Percentiles rank a stretch among this genome's conserved stretches.
Conservation (phyloP, 2,888 invertebrate genomes). For the Amphipoea oculea region DNA sequence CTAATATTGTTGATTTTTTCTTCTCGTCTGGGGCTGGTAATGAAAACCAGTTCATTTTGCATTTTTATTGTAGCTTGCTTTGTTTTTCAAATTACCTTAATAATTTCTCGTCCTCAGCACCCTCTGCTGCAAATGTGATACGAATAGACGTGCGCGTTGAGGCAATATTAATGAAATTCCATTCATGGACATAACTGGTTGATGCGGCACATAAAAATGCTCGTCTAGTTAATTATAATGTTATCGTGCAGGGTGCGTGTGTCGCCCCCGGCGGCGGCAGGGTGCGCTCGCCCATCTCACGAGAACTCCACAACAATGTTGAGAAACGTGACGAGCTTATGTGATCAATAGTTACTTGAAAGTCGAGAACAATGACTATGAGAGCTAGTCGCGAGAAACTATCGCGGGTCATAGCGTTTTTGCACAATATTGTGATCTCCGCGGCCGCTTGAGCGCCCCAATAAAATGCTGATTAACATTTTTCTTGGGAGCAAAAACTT, state of each 20-base stretch:
- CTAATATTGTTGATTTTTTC: constrained; percentile 68
- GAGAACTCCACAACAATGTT: constrained; percentile 85
- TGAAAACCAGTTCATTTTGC: constrained; percentile 73
- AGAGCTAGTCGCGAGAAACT: constrained; percentile 81
- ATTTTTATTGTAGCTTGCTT: constrained; percentile 78
- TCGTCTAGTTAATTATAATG: constrained; percentile 79
- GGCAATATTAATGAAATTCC: constrained; percentile 80
- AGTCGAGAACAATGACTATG: constrained; percentile 87
- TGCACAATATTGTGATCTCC: constrained; percentile 72
- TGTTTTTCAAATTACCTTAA: constrained; percentile 76
- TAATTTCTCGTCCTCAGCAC: constrained; percentile 73
- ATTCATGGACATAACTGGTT: constrained; percentile 80
- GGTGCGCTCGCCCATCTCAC: constrained; percentile 73
- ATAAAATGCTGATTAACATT: constrained; percentile 60
- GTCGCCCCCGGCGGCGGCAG: constrained; percentile 61
- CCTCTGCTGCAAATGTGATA: constrained; percentile 63
- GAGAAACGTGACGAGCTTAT: constrained; percentile 81
- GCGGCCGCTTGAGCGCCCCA: constrained; percentile 56
- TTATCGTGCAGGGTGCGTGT: constrained; percentile 73
- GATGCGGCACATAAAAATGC: constrained; percentile 74
- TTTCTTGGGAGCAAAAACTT: constrained; percentile 52
- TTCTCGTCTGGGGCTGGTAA: constrained; percentile 67
- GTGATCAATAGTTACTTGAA: constrained; percentile 84
- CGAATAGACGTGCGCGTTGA: constrained; percentile 71
- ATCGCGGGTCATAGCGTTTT: constrained; percentile 78